Evolutionary conservation across 2,888 invertebrate species (phyloP).

Genomic region (Agonopterix arenella): DNA sequence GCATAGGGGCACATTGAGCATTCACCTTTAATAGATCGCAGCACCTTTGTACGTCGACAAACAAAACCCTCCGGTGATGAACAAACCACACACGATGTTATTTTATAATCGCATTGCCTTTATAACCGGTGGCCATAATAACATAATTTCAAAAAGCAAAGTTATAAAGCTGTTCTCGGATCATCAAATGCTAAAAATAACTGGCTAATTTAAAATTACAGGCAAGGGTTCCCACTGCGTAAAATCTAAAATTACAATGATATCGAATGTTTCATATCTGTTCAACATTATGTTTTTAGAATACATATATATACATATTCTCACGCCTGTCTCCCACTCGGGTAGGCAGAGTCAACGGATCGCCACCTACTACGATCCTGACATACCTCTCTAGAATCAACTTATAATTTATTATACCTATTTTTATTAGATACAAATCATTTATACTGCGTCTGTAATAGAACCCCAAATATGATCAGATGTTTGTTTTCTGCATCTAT

Average conservation of each 20-base stretch:
- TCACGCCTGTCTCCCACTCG: no score
- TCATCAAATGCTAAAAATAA: conserved; percentile 1
- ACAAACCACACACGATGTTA: conserved; percentile 36
- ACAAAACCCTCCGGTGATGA: conserved; percentile 22
- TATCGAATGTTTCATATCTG: neutral
- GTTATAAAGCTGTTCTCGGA: neutral
- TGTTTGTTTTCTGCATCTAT: no score
- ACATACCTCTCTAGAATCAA: no score
- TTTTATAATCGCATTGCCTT: conserved; percentile 20
- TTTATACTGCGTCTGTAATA: no score
- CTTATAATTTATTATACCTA: no score
- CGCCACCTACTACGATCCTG: no score
- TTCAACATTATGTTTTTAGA: neutral
- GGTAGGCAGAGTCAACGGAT: no score
- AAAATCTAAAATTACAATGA: neutral
- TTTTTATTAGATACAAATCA: no score
- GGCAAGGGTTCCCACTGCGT: no score
- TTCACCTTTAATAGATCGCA: conserved; percentile 21
- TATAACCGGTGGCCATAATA: conserved; percentile 18
- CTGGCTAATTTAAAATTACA: neutral
- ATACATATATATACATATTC: no score
- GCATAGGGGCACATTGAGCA: conserved; percentile 11
- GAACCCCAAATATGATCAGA: no score
- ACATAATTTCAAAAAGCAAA: conserved; percentile 7
- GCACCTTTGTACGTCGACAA: conserved; percentile 17